Evolutionary conservation across 2,113 vertebrate species (phyloP).

Genomic region (Periophthalmus modestus): DNA sequence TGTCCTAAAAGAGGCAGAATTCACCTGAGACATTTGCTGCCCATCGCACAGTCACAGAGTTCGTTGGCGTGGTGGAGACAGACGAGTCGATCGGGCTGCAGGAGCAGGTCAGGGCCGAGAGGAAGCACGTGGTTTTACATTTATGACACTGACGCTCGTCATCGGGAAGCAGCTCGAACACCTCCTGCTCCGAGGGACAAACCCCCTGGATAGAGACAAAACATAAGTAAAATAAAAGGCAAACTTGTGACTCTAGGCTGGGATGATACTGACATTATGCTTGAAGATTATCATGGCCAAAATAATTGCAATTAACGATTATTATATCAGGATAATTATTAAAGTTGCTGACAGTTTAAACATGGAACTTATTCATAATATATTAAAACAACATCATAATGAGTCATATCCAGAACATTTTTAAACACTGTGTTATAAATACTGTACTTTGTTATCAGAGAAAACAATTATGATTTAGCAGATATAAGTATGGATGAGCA

Average conservation of each 20-base stretch:
- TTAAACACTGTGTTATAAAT: no score
- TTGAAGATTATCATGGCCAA: no score
- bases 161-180: slow-evolving; percentile 95
- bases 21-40: slow-evolving; percentile 93
- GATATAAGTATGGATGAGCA: no score
- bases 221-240: neutral
- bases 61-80: slow-evolving; percentile 89
- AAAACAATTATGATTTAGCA: no score
- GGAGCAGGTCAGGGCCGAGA: slow-evolving; percentile 94
- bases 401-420: no score
- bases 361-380: no score
- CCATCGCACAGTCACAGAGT: slow-evolving; percentile 89
- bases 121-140: slow-evolving; percentile 97
- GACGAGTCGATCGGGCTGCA: slow-evolving; percentile 90
- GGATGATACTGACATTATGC: no score
- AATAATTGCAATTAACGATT: no score
- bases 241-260: neutral
- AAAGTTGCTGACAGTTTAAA: no score
- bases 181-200: slow-evolving; percentile 91
- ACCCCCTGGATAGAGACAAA: slow-evolving; percentile 81
- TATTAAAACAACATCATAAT: no score
- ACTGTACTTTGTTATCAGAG: no score
- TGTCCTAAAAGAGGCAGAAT: neutral
- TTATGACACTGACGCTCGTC: slow-evolving; percentile 95
- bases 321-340: no score